These are phyloP conservation scores for Apocrypta bakeri DNA, from an alignment of 1,140 invertebrate species.

Conservation along the genomic window DNA sequence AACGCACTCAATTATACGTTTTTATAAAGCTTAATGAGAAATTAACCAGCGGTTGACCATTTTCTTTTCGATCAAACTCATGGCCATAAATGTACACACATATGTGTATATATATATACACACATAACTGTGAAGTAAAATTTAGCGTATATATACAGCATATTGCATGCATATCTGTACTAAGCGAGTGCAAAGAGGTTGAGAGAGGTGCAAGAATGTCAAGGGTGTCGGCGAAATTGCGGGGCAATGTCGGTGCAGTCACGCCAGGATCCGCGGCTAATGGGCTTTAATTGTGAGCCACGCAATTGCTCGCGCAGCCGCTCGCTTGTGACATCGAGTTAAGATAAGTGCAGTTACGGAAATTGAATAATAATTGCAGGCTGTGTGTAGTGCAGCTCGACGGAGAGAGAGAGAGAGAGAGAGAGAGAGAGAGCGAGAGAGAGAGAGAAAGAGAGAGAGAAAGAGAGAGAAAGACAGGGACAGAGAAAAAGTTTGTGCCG, in stretches of 20 bases:
- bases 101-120: too few relatives aligned
- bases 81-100: too few relatives aligned
- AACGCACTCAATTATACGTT: too few relatives aligned
- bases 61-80: too few relatives aligned
- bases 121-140: too few relatives aligned
- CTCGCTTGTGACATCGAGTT: slow-evolving; percentile 66
- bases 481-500: background rate
- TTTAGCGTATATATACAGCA: too few relatives aligned
- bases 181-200: background rate
- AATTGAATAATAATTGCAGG: slow-evolving; percentile 70
- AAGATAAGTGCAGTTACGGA: slow-evolving; percentile 68
- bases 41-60: too few relatives aligned
- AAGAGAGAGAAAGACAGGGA: slow-evolving; percentile 3
- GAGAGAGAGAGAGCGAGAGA: background rate
- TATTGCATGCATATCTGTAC: too few relatives aligned
- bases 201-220: slow-evolving; percentile 67
- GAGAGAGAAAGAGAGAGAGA: slow-evolving; percentile 15
- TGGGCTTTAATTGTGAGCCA: slow-evolving; percentile 69
- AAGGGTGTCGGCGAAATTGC: slow-evolving; percentile 64
- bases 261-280: slow-evolving; percentile 64
- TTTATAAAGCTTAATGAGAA: too few relatives aligned
- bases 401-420: slow-evolving; percentile 11
- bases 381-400: background rate
- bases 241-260: slow-evolving; percentile 57
- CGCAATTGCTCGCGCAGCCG: slow-evolving; percentile 53